Evolutionary conservation across 2,797 vertebrate genomes (phyloP), one percentile per base, ranked within the genome.

Genomic region (Sciurus carolinensis): DNA sequence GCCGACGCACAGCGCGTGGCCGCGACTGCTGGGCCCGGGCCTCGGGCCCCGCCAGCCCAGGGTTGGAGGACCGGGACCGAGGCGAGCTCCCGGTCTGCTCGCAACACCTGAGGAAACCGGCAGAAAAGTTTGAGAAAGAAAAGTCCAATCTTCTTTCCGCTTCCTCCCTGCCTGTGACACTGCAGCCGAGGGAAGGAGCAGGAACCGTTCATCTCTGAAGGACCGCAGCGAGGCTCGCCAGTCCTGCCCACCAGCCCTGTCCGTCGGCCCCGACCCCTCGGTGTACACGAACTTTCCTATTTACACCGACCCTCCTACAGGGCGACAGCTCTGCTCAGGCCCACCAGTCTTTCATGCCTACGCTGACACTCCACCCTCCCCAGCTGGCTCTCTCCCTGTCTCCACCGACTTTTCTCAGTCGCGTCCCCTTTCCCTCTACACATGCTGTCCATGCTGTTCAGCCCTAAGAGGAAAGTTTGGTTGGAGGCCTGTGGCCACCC

Each of bases 101-200:
- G 62, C 94, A 33, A 87, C 96, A 93, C 96, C 96, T 96, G 95
- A 96, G 91, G 91, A 97, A 97, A 97, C 95, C 79, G 96, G 84
- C 94, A 17, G 95, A 95, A 98, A 98, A 98, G 97, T 98, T 98
- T 98, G 94, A 82, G 94, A 93, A 76, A 57, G 94, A 69, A n/a
- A 94, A 97, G 96, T 96, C 96, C 91, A 71, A 54, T 84, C 89
- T 80, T 81, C 95, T 91, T 77, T 24, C 96, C 47, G 93, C 86
- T 87, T 73, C 92, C 75, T 83, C 72, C 94, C 83, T 93, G 42
- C 54, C 76, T n/a, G 6, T 76, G 95, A 91, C 96, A 84, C 86
- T 59, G 52, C 89, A 52, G 94, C 94, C 85, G 1, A n/a, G 11
- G 62, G 50, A 75, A 90, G 80, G 54, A 93, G 96, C 95, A 36